phyloP scores from a whole-genome alignment of 1,140 invertebrate genomes.

The Cyphomyrmex costatus region DNA sequence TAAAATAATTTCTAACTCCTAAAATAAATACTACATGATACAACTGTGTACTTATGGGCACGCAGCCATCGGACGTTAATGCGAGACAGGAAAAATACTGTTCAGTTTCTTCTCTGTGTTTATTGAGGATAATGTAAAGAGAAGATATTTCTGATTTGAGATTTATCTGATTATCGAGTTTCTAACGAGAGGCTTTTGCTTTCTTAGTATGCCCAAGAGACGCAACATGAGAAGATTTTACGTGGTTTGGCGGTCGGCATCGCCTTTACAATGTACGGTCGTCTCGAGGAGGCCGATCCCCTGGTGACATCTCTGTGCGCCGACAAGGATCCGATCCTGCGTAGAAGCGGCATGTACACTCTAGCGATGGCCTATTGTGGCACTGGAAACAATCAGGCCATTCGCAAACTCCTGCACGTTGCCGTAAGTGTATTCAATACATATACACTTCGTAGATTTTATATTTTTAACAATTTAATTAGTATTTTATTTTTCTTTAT shows the following conservation, averaged over 20 bases:
- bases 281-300: conserved; percentile 97
- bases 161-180: conserved; percentile 20
- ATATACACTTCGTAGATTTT: neutral
- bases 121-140: neutral
- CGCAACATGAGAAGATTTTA: conserved; percentile 99
- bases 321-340: conserved; percentile 95
- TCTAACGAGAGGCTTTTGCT: conserved; percentile 18
- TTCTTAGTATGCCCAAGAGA: conserved; percentile 93
- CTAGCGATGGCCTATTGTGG: conserved; percentile 99
- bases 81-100: neutral
- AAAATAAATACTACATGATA: neutral
- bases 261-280: conserved; percentile 98
- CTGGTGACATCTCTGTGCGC: conserved; percentile 95
- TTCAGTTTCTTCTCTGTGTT: neutral
- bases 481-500: neutral
- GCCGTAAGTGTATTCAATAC: conserved; percentile 90
- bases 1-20: neutral
- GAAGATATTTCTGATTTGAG: neutral
- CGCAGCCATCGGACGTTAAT: neutral
- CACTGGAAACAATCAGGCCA: conserved; percentile 98
- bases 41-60: neutral
- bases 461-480: neutral
- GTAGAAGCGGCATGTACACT: conserved; percentile 98
- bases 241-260: conserved; percentile 98
- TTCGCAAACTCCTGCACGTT: conserved; percentile 97